These are phyloP conservation scores for Pempheris klunzingeri DNA, from an alignment of 2,797 vertebrate genomes.

Conservation along the genomic window DNA sequence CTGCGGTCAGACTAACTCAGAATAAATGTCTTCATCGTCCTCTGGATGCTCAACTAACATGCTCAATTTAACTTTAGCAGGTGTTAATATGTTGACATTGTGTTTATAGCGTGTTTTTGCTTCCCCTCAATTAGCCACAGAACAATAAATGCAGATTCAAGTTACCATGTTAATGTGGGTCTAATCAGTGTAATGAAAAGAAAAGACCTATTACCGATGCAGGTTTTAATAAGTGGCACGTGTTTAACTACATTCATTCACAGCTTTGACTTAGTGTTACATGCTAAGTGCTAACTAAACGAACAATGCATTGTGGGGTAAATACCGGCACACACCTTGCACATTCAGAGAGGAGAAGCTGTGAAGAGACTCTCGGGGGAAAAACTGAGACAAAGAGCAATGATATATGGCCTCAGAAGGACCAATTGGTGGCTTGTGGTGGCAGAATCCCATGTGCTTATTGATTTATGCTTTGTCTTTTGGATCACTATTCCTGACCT, in stretches of 20 bases:
- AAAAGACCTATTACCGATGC: not conserved
- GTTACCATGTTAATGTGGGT: not conserved
- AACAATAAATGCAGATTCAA: not conserved
- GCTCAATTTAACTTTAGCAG: not conserved
- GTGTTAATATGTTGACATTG: not conserved
- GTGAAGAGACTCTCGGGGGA: conserved; percentile 40
- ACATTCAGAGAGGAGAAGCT: conserved; percentile 30
- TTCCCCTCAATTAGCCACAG: no score
- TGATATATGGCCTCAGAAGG: conserved; percentile 66
- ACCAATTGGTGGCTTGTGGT: conserved; percentile 60
- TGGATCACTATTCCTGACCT: conserved; percentile 75
- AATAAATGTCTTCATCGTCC: not conserved
- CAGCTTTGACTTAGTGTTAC: conserved; percentile 30
- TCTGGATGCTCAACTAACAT: not conserved
- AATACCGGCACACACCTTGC: conserved; percentile 27
- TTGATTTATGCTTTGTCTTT: conserved; percentile 81
- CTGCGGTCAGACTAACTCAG: not conserved
- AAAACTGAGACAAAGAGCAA: conserved; percentile 48
- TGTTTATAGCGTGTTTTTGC: not conserved
- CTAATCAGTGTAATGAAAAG: conserved; percentile 8
- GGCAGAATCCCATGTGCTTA: conserved; percentile 69
- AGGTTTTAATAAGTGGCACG: conserved; percentile 1
- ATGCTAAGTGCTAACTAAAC: not conserved
- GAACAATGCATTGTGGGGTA: conserved; percentile 14
- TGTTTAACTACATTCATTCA: conserved; percentile 1